Evolutionary conservation across 2,888 invertebrate genomes (phyloP).

Genomic region (Trichacis sp.): DNA sequence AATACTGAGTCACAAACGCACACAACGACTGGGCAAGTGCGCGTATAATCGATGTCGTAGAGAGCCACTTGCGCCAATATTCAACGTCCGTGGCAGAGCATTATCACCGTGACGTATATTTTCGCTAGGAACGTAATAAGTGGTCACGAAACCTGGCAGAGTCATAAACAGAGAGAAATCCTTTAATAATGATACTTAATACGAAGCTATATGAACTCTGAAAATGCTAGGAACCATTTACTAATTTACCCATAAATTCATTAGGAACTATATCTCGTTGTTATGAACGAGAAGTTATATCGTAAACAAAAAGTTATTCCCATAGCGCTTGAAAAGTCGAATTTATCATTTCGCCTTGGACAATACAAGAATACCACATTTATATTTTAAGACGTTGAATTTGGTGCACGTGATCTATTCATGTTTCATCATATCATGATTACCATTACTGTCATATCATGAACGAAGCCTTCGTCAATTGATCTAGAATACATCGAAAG

Average conservation of each 20-base stretch:
- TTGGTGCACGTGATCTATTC: conserved; percentile 20
- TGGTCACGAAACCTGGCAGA: conserved; percentile 14
- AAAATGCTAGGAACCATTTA: background rate
- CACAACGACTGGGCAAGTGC: conserved; percentile 22
- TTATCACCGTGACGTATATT: conserved; percentile 8
- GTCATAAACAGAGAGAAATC: background rate
- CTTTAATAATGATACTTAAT: background rate
- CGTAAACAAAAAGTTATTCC: background rate
- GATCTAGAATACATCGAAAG: conserved; percentile 41
- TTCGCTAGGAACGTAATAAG: conserved; percentile 21
- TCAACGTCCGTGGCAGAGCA: conserved; percentile 22
- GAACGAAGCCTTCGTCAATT: conserved; percentile 47
- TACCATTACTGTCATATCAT: conserved; percentile 60
- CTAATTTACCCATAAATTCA: background rate
- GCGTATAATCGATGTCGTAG: conserved; percentile 32
- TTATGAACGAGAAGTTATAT: background rate
- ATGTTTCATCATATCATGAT: conserved; percentile 56
- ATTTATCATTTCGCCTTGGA: no score
- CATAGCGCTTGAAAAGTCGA: no score
- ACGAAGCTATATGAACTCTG: background rate
- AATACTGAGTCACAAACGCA: conserved; percentile 1
- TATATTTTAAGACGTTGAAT: background rate
- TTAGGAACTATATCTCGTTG: background rate
- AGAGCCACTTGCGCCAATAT: conserved; percentile 27
- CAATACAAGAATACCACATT: no score